Base-by-base conservation (phyloP, 1,140 invertebrate species). In the Alviniconcha marisindica region DNA sequence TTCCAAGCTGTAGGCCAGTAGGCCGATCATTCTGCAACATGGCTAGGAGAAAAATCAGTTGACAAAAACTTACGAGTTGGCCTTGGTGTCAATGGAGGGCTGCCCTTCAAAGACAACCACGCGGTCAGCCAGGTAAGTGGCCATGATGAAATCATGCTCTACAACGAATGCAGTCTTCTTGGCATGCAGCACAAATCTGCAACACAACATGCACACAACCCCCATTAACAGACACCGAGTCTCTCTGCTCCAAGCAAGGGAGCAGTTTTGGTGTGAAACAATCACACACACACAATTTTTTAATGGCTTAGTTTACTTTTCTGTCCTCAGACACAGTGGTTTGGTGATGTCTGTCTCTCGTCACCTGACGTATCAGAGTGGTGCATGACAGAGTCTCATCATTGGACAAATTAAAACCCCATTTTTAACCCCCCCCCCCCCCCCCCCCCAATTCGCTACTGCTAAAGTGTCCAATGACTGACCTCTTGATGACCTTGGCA, bases 111-210 rank as follows among this genome's bases (percentile, higher is more conserved):
- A 99, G 33, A 99, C 98, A 89, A 99, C 99, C 0, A 99, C 99
- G 77, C 99, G 95, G 94, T 99, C 99, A 24, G 99, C 98, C 60
- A 99, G 94, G 94, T 99, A 99, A 0, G 99, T 99, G 2, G 98
- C 98, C 99, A 99, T 99, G 80, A 99, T 99, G 91, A 99, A 99
- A 95, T 99, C 99, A 96, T 99, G 99, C 95, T 99, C 99, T 0
- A 99, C 99, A 42, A 99, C 96, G 93, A 99, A 99, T 42, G 98
- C 99, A 40, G 99, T 99, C 93, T 99, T 99, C 94, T 99, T 99
- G 0, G 99, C 97, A 91, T 99, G 99, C 56, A 99, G 94, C 93
- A 99, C 99, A 92, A 99, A 99, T 87, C 98, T 99, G 90, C 80
- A 92, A 83, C 84, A 15, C 63, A 82, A 84, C 28, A 28, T n/a